Conservation (phyloP, 92 coral and sea anemone genomes). For the Desmophyllum pertusum region DNA sequence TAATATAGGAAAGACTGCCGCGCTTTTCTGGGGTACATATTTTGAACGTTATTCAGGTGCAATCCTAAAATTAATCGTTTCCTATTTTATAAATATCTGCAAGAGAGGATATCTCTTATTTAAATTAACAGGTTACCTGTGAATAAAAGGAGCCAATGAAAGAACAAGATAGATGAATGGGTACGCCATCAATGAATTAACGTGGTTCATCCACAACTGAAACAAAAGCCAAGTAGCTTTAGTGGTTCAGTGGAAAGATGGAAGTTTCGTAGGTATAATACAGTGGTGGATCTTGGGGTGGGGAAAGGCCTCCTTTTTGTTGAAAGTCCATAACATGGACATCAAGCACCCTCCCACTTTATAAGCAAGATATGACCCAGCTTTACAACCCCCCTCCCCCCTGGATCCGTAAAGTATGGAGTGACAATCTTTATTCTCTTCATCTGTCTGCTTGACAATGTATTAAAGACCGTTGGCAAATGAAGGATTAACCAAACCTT, state of each 20-base stretch:
- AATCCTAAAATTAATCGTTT: background rate
- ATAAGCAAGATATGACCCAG: no score
- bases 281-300: no score
- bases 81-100: background rate
- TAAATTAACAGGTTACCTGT: constrained; percentile 70
- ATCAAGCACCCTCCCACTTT: no score
- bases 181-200: constrained; percentile 86
- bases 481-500: constrained; percentile 7
- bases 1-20: no score
- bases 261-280: no score
- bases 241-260: no score
- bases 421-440: no score
- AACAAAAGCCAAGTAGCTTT: background rate
- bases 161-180: constrained; percentile 85
- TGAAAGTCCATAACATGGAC: no score
- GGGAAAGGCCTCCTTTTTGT: no score
- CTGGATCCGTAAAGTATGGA: no score
- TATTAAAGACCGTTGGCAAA: background rate
- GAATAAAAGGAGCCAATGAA: constrained; percentile 77
- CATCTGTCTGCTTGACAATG: background rate
- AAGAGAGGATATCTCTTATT: background rate
- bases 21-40: background rate
- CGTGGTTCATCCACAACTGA: constrained; percentile 26
- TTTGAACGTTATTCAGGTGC: background rate
- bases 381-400: no score